Percentiles rank a stretch among this genome's conserved stretches.
Evolutionary conservation across 2,888 invertebrate genomes (phyloP).

Genomic region (Agonopterix alstromeriana): DNA sequence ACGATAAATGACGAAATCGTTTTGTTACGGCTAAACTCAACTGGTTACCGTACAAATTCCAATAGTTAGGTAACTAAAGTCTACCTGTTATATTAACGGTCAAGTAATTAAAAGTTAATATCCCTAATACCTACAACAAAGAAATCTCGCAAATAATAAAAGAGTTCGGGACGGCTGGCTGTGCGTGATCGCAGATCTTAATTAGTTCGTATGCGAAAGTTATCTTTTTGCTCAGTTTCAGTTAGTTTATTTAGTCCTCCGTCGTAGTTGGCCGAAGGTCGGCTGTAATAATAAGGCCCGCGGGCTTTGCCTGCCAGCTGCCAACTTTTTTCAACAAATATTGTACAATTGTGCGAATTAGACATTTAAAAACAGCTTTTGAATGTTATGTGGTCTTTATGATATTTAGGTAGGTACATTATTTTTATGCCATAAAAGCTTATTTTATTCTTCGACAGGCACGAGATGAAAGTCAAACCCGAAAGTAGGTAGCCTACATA

Average conservation of each 20-base stretch:
- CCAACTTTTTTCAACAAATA: conserved; percentile 3
- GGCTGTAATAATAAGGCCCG: background rate
- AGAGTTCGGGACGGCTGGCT: conserved; percentile 2
- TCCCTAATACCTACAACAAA: conserved; percentile 3
- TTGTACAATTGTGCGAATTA: no score
- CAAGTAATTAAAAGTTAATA: no score
- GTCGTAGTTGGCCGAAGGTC: background rate
- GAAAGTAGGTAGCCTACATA: no score
- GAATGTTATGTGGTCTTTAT: no score
- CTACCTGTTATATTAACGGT: no score
- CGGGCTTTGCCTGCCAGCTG: conserved; percentile 2
- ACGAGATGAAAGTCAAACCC: no score
- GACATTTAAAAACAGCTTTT: no score
- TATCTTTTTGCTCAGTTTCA: conserved; percentile 28
- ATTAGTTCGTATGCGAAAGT: conserved; percentile 25
- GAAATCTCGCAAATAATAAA: conserved; percentile 12
- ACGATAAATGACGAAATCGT: background rate
- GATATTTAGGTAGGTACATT: no score
- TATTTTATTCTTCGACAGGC: no score
- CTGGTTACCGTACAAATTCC: no score
- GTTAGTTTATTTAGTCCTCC: conserved; percentile 25
- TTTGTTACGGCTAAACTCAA: background rate
- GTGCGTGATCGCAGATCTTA: conserved; percentile 26
- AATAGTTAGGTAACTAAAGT: no score
- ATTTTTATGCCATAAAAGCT: no score